Evolutionary conservation across 1,140 invertebrate genomes (phyloP), one percentile per base, ranked within the genome.

Genomic region (Leptoteleia sp.): DNA sequence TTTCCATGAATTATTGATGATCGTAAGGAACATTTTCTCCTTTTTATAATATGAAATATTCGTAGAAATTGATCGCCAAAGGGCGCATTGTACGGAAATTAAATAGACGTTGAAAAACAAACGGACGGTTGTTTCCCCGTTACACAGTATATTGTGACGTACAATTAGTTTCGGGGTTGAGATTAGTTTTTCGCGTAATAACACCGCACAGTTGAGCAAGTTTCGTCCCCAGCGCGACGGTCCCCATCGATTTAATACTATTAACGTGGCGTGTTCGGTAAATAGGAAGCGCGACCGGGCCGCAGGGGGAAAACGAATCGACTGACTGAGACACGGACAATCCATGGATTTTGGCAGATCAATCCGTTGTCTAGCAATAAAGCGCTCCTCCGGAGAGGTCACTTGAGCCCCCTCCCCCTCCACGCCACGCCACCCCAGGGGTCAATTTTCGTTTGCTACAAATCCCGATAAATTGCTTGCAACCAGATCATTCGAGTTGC

Each of bases 171-270:
- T 64, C 19, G 31, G 50, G 64, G 67, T 38, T 33, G 17, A 52
- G 33, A 71, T 71, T 61, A 62, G 48, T 72, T 72, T 72, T 72
- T 72, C 68, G 12, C 31, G n/a, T 62, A 70, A 70, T 70, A 62
- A 64, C 45, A 54, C 13, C 38, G 19, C 40, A 62, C 38, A 72
- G 55, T 62, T 62, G 25, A 7, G 19, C 17, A 55, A 64, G 22
- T 72, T 35, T 27, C 47, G 5, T n/a, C 38, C 11, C 31, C 15
- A 47, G 33, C 40, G 22, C 38, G 48, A 35, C 15, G 38, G 25
- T 9, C 22, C 11, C 42, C 54, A 50, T 71, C 35, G 70, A 70
- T 68, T 65, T 77, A 79, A 82, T 72, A 77, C 61, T 45, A 80
- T 80, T 72, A 72, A 37, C 38, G 27, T 80, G 43, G 47, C 19